A percentile compares a stretch with the other conserved stretches of the same genome.
These are phyloP conservation scores for Anarsia innoxiella DNA, from an alignment of 2,888 invertebrate genomes.

Conservation along the genomic window DNA sequence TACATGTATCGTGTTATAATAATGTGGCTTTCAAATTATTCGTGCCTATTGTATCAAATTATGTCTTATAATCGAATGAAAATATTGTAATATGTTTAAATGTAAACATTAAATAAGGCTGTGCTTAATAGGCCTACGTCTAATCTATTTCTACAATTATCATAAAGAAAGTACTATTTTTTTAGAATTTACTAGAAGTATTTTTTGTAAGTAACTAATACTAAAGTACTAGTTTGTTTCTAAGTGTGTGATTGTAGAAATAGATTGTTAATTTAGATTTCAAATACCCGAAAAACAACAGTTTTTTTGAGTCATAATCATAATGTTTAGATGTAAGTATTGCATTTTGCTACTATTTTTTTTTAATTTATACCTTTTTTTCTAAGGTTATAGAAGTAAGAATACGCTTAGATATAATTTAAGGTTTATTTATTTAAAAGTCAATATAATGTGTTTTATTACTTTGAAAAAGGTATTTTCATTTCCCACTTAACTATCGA, in stretches of 20 bases:
- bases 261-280: conserved; percentile 5
- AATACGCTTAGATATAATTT: conserved; percentile 60
- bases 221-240: too few relatives aligned
- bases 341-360: conserved; percentile 55
- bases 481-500: conserved; percentile 14
- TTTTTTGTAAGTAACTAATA: conserved; percentile 9
- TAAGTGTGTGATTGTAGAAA: conserved; percentile 16
- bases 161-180: conserved; percentile 15
- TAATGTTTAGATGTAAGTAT: conserved; percentile 33
- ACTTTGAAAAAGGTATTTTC: conserved; percentile 36
- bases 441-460: conserved; percentile 72
- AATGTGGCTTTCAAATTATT: neutral
- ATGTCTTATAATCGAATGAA: conserved; percentile 5
- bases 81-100: conserved; percentile 8
- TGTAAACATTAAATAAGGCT: conserved; percentile 23
- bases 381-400: conserved; percentile 50
- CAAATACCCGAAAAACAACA: conserved; percentile 12
- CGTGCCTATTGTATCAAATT: neutral
- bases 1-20: too few relatives aligned
- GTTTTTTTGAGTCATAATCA: conserved; percentile 32
- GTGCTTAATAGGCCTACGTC: conserved; percentile 21
- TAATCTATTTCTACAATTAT: conserved; percentile 23
- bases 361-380: conserved; percentile 47
- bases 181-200: conserved; percentile 17
- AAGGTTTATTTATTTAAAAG: conserved; percentile 73